These are phyloP conservation scores for Helicorthomorpha holstii DNA, from an alignment of 1,140 invertebrate species.

Conservation along the genomic window DNA sequence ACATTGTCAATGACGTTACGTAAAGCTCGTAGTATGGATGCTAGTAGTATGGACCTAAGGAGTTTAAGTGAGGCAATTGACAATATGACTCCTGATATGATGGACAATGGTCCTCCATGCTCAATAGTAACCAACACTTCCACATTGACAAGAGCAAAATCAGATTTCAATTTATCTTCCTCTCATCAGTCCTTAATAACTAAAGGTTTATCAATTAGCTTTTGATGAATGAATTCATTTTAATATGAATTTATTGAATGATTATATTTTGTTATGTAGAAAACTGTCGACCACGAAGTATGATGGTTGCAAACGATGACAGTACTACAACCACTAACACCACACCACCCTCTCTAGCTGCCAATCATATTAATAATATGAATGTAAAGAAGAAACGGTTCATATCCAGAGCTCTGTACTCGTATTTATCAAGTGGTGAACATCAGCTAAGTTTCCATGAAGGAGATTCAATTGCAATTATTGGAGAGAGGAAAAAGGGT, in stretches of 20 bases:
- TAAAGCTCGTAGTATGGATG: conserved; percentile 74
- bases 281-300: conserved; percentile 42
- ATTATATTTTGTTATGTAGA: no score
- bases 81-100: neutral
- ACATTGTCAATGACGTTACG: conserved; percentile 46
- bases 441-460: conserved; percentile 83
- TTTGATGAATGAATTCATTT: conserved; percentile 2
- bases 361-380: no score
- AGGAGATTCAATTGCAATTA: conserved; percentile 68
- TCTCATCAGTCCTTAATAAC: conserved; percentile 34
- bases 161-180: conserved; percentile 63
- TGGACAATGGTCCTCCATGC: neutral
- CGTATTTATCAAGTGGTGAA: conserved; percentile 74
- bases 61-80: neutral
- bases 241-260: no score
- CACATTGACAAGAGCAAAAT: conserved; percentile 46
- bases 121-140: neutral
- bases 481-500: conserved; percentile 78
- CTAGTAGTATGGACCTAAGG: conserved; percentile 55
- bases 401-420: conserved; percentile 65
- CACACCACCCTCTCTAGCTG: no score
- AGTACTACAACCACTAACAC: no score
- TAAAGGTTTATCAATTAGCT: neutral
- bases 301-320: conserved; percentile 43
- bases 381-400: conserved; percentile 32